Percentiles rank a stretch among this genome's conserved stretches.
phyloP scores from a whole-genome alignment of 2,113 vertebrate genomes.

The Erpornis zantholeuca region DNA sequence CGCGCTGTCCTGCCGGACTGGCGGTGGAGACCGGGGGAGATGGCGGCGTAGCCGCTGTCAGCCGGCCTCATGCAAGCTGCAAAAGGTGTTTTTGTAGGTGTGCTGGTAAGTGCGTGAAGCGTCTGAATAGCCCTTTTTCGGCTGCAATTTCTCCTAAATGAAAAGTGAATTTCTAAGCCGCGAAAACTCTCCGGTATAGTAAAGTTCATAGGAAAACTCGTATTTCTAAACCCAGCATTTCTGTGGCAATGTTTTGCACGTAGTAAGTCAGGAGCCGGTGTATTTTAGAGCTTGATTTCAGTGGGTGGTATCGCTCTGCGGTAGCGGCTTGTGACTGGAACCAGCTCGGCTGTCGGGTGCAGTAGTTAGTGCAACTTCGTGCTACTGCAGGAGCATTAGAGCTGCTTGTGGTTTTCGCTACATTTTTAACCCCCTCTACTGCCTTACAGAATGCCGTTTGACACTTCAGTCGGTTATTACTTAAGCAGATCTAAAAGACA shows the following conservation, averaged over 20 bases:
- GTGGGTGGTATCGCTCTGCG: background rate
- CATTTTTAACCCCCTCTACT: background rate
- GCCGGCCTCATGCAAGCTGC: rapidly evolving
- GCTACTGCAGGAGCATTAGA: background rate
- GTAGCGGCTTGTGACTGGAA: background rate
- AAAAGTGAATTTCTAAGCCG: background rate
- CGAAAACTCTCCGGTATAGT: rapidly evolving
- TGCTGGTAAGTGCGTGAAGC: background rate
- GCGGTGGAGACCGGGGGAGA: background rate
- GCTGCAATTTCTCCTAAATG: background rate
- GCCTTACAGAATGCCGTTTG: background rate
- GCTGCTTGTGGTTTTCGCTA: background rate
- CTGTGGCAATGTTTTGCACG: rapidly evolving
- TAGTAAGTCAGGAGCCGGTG: background rate
- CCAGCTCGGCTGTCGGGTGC: background rate
- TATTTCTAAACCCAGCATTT: background rate
- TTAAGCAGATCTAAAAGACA: background rate
- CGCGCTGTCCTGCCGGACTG: rapidly evolving
- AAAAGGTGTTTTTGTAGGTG: background rate
- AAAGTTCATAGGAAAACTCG: background rate
- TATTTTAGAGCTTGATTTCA: background rate
- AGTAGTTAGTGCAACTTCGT: background rate
- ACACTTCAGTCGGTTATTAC: background rate
- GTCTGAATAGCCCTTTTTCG: background rate
- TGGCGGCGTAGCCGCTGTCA: background rate